phyloP scores from a whole-genome alignment of 2,113 vertebrate genomes.

The Corvus hawaiiensis region DNA sequence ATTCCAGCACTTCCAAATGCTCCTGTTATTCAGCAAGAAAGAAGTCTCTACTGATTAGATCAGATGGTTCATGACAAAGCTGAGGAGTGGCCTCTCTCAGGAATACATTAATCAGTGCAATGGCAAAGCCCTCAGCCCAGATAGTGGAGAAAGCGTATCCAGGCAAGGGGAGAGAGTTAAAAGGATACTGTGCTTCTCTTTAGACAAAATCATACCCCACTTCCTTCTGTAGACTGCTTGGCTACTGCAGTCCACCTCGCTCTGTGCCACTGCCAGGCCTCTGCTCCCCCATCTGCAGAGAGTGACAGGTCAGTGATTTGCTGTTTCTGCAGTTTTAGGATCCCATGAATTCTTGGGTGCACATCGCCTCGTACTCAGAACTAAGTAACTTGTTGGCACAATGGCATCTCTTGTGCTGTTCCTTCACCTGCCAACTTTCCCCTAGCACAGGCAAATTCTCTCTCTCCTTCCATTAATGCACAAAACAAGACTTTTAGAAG shows the following conservation, averaged over 20 bases:
- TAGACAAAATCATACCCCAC: neutral
- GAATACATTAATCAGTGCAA: neutral
- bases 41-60: neutral
- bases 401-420: neutral
- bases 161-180: neutral
- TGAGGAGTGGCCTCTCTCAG: neutral
- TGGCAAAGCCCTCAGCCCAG: neutral
- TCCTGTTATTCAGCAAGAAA: neutral
- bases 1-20: neutral
- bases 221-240: neutral
- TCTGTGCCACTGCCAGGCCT: neutral
- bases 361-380: constrained; percentile 41
- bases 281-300: neutral
- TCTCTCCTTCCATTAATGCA: neutral
- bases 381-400: constrained; percentile 73
- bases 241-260: neutral
- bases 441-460: neutral
- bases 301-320: constrained; percentile 34
- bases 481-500: neutral
- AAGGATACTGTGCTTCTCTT: neutral
- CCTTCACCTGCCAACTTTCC: constrained; percentile 41
- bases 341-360: constrained; percentile 50
- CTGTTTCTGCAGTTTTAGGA: constrained; percentile 59
- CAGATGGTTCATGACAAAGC: neutral
- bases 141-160: rapidly evolving